These are phyloP conservation scores for Monoplex corrugatus DNA, from an alignment of 2,888 invertebrate genomes.

Conservation along the genomic window DNA sequence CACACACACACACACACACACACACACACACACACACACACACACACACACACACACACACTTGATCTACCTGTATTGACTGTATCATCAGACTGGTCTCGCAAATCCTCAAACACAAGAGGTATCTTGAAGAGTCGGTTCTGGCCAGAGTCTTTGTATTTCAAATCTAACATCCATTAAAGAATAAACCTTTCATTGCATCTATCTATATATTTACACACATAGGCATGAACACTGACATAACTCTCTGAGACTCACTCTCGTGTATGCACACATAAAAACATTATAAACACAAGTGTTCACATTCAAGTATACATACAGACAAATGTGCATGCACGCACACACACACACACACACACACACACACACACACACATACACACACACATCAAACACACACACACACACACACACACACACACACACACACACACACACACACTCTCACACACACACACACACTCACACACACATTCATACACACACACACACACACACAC, in stretches of 20 bases:
- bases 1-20: neutral
- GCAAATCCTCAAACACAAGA: constrained; percentile 83
- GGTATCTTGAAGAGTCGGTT: constrained; percentile 84
- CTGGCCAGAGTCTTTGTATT: constrained; percentile 82
- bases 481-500: no score
- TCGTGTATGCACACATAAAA: no score
- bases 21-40: neutral
- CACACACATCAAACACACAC: no score
- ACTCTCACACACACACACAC: no score
- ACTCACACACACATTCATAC: no score
- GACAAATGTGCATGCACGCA: no score
- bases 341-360: neutral
- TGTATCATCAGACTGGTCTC: constrained; percentile 62
- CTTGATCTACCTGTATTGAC: constrained; percentile 2
- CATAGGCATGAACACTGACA: no score
- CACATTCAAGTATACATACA: no score
- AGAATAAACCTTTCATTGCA: constrained; percentile 2
- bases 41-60: neutral
- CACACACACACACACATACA: neutral
- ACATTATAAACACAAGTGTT: no score
- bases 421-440: neutral
- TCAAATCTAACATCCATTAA: constrained; percentile 80
- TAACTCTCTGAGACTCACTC: no score
- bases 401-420: no score
- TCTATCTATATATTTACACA: neutral